Evolutionary conservation across 2,888 invertebrate genomes (phyloP), one percentile per base, ranked within the genome.

Genomic region (Epinotia nisella): DNA sequence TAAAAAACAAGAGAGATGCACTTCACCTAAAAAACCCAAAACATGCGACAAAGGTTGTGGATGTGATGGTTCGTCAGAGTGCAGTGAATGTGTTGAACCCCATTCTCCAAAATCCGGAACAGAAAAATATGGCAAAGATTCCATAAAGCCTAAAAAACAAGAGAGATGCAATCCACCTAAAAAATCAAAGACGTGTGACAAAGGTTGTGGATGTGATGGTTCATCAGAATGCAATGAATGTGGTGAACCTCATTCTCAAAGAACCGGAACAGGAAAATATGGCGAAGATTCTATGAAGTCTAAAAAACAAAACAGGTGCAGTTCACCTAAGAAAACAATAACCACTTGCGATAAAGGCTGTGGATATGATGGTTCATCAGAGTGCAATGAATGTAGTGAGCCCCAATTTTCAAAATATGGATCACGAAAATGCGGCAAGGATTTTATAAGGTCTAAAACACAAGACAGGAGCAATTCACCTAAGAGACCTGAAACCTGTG

Each of bases 331-430:
- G 19, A 49, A 35, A 15, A 19, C 19, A 35, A n/a, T n/a, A 49
- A 59, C 11, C 9, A 68, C 35, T 13, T 59, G 15, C 15, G 68
- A 68, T 29, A 68, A 35, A 39, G 10, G 49, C 11, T 60, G 66
- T 39, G 71, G 71, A 15, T 39, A 29, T 19, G 60, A 71, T n/a
- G 64, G 29, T 19, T 58, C 68, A 21, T 35, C 55, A 29, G 68
- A 53, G 15, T 67, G 29, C 49, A 56, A 35, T 15, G 71, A 60
- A 51, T 67, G 60, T 19, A 35, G 41, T 7, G 66, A 60, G 35
- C 41, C n/a, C 7, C 35, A 35, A 2, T 15, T 35, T 35, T 3
- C 35, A 2, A 65, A 53, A 19, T 29, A 29, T 29, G 24, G 24
- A 45, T 11, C 24, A 35, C 49, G 7, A 15, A 24, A 39, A 19